These are phyloP conservation scores for Ciconia boyciana DNA, from an alignment of 2,113 vertebrate genomes.

Conservation along the genomic window DNA sequence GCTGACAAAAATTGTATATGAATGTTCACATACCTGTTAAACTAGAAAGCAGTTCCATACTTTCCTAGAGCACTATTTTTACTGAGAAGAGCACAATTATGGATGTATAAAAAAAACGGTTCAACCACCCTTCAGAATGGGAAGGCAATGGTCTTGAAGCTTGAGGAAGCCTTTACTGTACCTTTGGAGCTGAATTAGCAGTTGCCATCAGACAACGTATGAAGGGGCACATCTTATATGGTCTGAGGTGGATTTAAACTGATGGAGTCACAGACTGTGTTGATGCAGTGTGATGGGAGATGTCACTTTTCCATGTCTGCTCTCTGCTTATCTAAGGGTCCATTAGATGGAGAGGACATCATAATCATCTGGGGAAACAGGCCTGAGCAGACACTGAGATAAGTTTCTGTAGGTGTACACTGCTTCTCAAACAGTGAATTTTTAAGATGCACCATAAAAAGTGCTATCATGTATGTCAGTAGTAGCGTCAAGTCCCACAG, in stretches of 20 bases:
- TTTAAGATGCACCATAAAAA: background rate
- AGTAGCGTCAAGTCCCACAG: background rate
- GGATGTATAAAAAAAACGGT: background rate
- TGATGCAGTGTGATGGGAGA: background rate
- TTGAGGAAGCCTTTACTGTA: background rate
- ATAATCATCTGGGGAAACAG: background rate
- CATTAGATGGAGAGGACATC: background rate
- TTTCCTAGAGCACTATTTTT: background rate
- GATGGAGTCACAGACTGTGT: background rate
- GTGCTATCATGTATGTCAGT: background rate
- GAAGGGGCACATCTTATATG: background rate
- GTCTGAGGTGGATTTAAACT: background rate
- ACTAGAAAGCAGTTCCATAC: background rate
- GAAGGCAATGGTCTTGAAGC: background rate
- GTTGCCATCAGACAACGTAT: background rate
- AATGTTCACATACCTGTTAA: background rate
- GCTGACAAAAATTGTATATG: background rate
- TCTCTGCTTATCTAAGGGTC: background rate
- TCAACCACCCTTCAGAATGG: fast-evolving
- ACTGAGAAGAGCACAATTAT: background rate
- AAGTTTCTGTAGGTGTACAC: background rate
- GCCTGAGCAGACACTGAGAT: background rate
- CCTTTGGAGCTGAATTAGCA: background rate
- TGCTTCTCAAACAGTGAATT: background rate
- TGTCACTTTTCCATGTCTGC: background rate